Base-by-base conservation (phyloP, 2,888 invertebrate species). In the Agonopterix heracliana region DNA sequence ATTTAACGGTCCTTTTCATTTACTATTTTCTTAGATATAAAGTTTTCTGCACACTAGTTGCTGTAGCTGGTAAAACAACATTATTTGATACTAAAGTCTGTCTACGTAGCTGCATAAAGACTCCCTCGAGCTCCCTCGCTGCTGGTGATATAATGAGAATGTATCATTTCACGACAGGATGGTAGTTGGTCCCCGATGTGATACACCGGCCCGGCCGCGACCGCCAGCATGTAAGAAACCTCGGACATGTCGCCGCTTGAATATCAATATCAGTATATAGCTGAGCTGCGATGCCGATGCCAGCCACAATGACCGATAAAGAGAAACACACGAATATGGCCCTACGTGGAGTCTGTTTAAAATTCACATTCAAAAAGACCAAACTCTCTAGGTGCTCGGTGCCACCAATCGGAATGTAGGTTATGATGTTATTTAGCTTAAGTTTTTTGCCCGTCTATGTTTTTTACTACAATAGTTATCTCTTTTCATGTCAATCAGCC, bases 371-470 rank as follows among this genome's bases (percentile, higher is more conserved):
- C 78, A 74, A 71, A 63, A 71, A 64, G 65, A 61, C 61, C 69
- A 67, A 55, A 54, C 60, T 65, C 61, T 65, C 65, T 72, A 63
- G 74, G 71, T 74, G 73, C 72, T 71, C 67, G 66, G 62, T 72
- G 66, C 77, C 72, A 77, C 78, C 75, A 66, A 74, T 68, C 69
- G 81, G 84, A 81, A 88, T 87, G 80, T 87, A 84, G 88, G 87
- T 87, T 86, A 87, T 82, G 79, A 86, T 85, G 85, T 79, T 87
- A 88, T 80, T 83, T 81, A 77, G 84, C 73, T 68, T 71, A 63
- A 72, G 70, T 78, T 87, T 83, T 86, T 85, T 83, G 78, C 77
- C 60, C 68, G 74, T 72, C 71, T 75, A 71, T 73, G 72, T 79
- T 85, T 84, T 72, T 86, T 83, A 83, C 78, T 73, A 77, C 71